phyloP scores from a whole-genome alignment of 2,113 vertebrate species.

The Takifugu flavidus region DNA sequence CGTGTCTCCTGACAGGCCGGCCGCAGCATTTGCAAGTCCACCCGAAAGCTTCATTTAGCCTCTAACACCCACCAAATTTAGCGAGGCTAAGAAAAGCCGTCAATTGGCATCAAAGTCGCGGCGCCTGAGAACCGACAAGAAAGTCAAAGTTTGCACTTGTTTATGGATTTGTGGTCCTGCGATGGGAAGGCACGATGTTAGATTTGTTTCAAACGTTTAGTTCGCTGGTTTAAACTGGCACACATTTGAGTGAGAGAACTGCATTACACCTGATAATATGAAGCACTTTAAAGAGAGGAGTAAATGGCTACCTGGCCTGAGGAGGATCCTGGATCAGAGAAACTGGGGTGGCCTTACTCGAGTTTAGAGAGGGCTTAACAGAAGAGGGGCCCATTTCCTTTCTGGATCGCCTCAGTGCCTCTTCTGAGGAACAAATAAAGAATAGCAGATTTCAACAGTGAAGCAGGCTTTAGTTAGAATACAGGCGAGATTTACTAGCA shows the following conservation, averaged over 20 bases:
- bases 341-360: slow-evolving; percentile 17
- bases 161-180: background rate
- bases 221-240: slow-evolving; percentile 10
- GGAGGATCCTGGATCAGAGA: slow-evolving; percentile 43
- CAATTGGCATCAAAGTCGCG: slow-evolving; percentile 34
- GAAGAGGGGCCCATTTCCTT: slow-evolving; percentile 79
- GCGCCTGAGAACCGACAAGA: background rate
- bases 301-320: slow-evolving; percentile 55
- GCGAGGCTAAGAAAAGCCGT: slow-evolving; percentile 44
- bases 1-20: slow-evolving; percentile 75
- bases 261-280: background rate
- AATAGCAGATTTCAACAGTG: background rate
- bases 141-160: background rate
- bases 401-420: slow-evolving; percentile 37
- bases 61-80: slow-evolving; percentile 58
- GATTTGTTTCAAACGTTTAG: too few relatives aligned
- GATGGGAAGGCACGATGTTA: too few relatives aligned
- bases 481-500: too few relatives aligned
- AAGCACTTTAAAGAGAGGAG: background rate
- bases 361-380: slow-evolving; percentile 36
- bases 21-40: slow-evolving; percentile 60
- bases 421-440: slow-evolving; percentile 1
- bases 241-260: background rate
- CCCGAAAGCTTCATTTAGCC: slow-evolving; percentile 76
- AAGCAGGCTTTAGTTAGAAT: background rate